These are phyloP conservation scores for Tyto alba DNA, from an alignment of 2,113 vertebrate genomes.

Conservation along the genomic window DNA sequence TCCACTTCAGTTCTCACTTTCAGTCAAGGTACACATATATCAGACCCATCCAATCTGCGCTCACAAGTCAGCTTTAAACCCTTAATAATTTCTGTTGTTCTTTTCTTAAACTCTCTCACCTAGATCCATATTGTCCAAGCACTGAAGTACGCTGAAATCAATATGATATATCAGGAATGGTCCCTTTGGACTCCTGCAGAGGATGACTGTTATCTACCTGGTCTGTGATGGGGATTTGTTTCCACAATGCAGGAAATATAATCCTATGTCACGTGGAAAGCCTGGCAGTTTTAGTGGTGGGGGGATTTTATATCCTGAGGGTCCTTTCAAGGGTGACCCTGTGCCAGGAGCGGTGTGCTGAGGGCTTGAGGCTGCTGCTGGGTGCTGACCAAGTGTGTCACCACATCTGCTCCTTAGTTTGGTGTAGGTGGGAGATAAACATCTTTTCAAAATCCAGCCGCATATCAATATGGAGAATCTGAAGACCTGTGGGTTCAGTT, in stretches of 20 bases:
- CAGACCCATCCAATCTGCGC: not conserved
- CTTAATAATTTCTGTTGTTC: not conserved
- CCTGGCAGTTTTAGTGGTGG: not conserved
- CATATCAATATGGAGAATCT: not conserved
- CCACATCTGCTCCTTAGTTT: not conserved
- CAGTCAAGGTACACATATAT: not conserved
- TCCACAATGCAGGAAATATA: not conserved
- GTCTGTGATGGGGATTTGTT: not conserved
- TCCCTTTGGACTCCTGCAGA: not conserved
- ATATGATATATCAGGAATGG: not conserved
- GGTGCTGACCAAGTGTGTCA: not conserved
- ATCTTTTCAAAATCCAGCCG: not conserved
- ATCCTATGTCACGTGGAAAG: not conserved
- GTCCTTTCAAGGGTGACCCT: not conserved
- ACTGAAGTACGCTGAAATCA: not conserved
- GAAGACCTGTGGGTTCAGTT: not conserved
- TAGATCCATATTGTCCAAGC: not conserved
- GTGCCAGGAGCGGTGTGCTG: not conserved
- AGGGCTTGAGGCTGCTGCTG: not conserved
- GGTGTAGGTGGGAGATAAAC: not conserved
- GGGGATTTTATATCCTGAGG: not conserved
- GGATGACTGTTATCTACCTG: not conserved
- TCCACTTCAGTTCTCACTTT: not conserved
- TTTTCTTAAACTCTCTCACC: not conserved
- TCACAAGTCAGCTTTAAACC: not conserved